phyloP scores from a whole-genome alignment of 2,113 vertebrate species.

The Python bivittatus region DNA sequence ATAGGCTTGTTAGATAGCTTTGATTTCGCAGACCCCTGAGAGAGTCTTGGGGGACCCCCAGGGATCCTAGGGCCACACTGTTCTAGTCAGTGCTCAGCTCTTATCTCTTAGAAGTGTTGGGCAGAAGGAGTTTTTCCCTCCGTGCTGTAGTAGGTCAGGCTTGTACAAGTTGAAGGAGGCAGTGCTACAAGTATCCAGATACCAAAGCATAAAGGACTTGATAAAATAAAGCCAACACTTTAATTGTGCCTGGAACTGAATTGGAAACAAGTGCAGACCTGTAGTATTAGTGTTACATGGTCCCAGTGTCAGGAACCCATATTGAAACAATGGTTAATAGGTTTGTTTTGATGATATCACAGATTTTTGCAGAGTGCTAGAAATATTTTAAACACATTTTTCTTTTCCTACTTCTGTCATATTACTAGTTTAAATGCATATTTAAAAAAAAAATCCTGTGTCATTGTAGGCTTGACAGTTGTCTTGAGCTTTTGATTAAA shows the following conservation, averaged over 20 bases:
- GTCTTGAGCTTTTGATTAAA: constrained; percentile 93
- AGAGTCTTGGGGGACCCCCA: background rate
- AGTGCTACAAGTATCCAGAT: background rate
- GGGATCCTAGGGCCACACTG: background rate
- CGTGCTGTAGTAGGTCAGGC: background rate
- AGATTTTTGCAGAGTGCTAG: background rate
- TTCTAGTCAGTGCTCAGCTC: background rate
- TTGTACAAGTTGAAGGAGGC: background rate
- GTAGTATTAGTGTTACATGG: background rate
- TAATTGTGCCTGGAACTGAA: background rate
- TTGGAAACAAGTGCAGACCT: background rate
- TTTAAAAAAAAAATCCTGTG: background rate
- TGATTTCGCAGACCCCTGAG: background rate
- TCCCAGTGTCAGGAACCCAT: background rate
- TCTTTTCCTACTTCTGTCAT: background rate
- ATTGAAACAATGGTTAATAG: background rate
- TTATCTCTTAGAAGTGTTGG: background rate
- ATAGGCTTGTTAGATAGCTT: background rate
- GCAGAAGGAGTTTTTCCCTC: background rate
- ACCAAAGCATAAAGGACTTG: background rate
- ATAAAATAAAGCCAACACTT: background rate
- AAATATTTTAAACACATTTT: background rate
- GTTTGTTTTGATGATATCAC: background rate
- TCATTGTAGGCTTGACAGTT: constrained; percentile 85
- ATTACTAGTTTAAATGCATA: background rate